Percentiles rank a stretch among this genome's conserved stretches.
These are phyloP conservation scores for Callyntrura guangdongensis DNA, from an alignment of 2,888 invertebrate genomes.

Conservation along the genomic window DNA sequence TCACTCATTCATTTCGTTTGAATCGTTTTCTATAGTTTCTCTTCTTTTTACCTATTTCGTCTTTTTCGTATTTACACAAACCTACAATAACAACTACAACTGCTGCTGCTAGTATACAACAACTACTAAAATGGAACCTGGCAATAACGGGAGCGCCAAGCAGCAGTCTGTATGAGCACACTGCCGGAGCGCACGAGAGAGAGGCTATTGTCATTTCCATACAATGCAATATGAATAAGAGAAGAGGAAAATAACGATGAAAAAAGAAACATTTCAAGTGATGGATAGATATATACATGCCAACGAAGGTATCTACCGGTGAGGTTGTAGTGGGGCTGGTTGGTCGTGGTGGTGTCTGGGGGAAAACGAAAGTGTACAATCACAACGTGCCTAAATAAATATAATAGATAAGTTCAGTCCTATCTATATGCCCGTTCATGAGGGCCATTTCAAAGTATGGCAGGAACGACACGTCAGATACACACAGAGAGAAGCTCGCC, in stretches of 20 bases:
- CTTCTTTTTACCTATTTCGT: conserved; percentile 10
- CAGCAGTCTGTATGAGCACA: not conserved
- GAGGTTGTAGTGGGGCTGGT: not conserved
- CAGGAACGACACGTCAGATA: not conserved
- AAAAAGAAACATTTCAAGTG: conserved; percentile 73
- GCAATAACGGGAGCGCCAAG: conserved; percentile 52
- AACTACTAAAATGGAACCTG: conserved; percentile 1
- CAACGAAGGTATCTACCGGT: conserved; percentile 25
- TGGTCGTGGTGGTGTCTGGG: conserved; percentile 36
- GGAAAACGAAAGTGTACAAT: conserved; percentile 59
- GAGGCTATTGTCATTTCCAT: conserved; percentile 76
- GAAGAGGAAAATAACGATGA: conserved; percentile 42
- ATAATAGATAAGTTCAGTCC: conserved; percentile 43
- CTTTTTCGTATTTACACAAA: conserved; percentile 20
- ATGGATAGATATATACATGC: conserved; percentile 61
- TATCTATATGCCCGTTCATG: not conserved
- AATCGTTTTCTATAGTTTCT: not conserved
- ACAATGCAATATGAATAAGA: conserved; percentile 74
- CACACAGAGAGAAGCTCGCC: conserved; percentile 14
- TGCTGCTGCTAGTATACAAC: not conserved
- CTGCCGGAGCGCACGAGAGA: conserved; percentile 31
- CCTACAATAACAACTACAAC: too few relatives aligned
- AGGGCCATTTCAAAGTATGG: not conserved
- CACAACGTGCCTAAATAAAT: conserved; percentile 46
- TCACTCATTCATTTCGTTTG: not conserved